Base-by-base conservation (phyloP, 2,888 invertebrate species). In the Emesis furor region DNA sequence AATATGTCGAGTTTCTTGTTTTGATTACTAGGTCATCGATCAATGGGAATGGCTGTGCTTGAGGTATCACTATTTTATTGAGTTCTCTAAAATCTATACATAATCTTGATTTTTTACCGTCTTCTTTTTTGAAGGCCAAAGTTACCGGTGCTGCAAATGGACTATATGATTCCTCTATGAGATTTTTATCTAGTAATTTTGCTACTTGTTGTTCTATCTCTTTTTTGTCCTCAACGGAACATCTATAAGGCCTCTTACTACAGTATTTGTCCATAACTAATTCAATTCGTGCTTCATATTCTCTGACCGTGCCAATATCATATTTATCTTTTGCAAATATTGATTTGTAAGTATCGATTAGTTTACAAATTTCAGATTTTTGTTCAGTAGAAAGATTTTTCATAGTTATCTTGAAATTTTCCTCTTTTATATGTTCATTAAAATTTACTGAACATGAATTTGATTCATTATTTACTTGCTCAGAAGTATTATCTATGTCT, bases 11-110 rank as follows among this genome's bases (percentile, higher is more conserved):
- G 65, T 92, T 89, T 85, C 84, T 84, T 14, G 92, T 91, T 73
- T 92, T 92, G 51, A 87, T 39, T 81, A 92, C 86, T 76, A 92
- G 77, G 77, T 93, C 92, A 17, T 92, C 92, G 72, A 92, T 92
- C 5, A 90, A 68, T 35, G 91, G 90, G 73, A 91, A 90, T 30
- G 89, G 88, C 77, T 91, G 91, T 17, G 92, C 65, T 86, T 92
- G 91, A 7, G 88, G 88, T 0, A 87, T 77, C 1, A 88, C 78
- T 10, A 89, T 86, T 82, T 88, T 88, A 74, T 89, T 89, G 8
- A 86, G 83, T 65, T 91, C 86, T 88, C 46, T 7, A 12, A 46
- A 46, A 46, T 46, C 46, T 12, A 46, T 46, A 88, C 74, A 46
- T 2, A 46, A 76, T 35, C 67, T 76, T 12, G 81, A 24, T 65